phyloP scores from a whole-genome alignment of 1,140 invertebrate genomes.

The Proales similis region DNA sequence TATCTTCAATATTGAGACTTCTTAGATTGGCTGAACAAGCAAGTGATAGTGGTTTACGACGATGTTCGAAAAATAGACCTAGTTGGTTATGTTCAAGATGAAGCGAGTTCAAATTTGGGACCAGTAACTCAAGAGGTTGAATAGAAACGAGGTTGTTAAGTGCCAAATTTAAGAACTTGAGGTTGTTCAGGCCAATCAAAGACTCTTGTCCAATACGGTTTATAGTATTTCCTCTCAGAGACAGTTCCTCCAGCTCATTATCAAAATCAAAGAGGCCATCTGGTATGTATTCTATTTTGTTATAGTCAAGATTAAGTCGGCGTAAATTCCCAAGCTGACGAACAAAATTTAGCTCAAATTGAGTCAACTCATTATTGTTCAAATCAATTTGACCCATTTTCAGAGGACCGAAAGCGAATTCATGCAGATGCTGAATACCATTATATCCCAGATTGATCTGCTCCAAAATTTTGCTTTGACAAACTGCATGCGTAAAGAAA shows the following conservation, averaged over 20 bases:
- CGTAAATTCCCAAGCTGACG: slow-evolving; percentile 4
- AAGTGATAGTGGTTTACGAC: neutral
- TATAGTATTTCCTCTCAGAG: slow-evolving; percentile 17
- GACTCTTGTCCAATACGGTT: neutral
- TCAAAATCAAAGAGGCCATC: slow-evolving; percentile 11
- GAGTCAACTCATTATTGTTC: slow-evolving; percentile 32
- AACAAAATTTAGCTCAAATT: slow-evolving; percentile 19
- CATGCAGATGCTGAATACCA: slow-evolving; percentile 4
- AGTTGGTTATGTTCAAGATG: slow-evolving; percentile 13
- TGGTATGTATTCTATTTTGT: slow-evolving; percentile 5
- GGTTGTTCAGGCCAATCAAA: neutral
- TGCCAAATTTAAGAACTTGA: slow-evolving; percentile 37
- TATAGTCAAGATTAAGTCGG: slow-evolving; percentile 7
- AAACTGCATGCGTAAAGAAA: too few species aligned
- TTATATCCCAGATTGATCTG: slow-evolving; percentile 27
- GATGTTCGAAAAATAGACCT: slow-evolving; percentile 1
- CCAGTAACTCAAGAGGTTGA: neutral
- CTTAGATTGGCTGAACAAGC: neutral
- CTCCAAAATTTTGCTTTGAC: too few species aligned
- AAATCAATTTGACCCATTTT: neutral
- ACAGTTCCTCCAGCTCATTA: slow-evolving; percentile 2
- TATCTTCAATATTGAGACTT: slow-evolving; percentile 6
- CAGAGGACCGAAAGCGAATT: slow-evolving; percentile 15
- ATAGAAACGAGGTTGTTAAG: neutral
- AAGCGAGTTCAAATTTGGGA: neutral